Evolutionary conservation across 2,797 vertebrate genomes (phyloP).

Genomic region (Enteromius mattozi): DNA sequence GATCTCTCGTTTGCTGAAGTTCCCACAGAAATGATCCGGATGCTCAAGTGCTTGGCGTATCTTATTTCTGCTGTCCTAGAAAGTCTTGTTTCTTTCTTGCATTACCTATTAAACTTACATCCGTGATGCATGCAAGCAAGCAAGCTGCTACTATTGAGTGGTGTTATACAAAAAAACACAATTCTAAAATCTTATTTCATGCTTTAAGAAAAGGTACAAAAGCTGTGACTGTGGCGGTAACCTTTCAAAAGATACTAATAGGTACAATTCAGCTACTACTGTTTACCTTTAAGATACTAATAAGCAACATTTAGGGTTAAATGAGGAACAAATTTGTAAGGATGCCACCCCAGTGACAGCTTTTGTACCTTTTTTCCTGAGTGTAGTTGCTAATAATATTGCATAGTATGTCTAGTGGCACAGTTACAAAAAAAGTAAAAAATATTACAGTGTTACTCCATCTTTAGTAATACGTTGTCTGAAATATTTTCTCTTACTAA

Average conservation of each 20-base stretch:
- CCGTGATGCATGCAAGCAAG: background rate
- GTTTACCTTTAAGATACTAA: background rate
- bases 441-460: background rate
- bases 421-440: background rate
- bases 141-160: background rate
- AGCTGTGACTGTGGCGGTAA: background rate
- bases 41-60: background rate
- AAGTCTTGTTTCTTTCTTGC: background rate
- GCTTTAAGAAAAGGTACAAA: background rate
- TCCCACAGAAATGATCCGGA: conserved; percentile 31
- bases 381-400: background rate
- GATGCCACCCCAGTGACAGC: background rate
- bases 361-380: background rate
- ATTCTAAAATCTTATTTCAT: background rate
- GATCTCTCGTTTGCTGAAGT: conserved; percentile 9
- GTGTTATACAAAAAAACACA: background rate
- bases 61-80: conserved; percentile 26
- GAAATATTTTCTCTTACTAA: background rate
- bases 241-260: background rate
- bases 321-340: background rate
- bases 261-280: background rate
- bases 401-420: background rate
- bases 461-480: background rate
- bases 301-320: background rate
- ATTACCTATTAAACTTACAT: background rate